Conservation (phyloP, 2,113 vertebrate genomes). For the Poeciliopsis prolifica region DNA sequence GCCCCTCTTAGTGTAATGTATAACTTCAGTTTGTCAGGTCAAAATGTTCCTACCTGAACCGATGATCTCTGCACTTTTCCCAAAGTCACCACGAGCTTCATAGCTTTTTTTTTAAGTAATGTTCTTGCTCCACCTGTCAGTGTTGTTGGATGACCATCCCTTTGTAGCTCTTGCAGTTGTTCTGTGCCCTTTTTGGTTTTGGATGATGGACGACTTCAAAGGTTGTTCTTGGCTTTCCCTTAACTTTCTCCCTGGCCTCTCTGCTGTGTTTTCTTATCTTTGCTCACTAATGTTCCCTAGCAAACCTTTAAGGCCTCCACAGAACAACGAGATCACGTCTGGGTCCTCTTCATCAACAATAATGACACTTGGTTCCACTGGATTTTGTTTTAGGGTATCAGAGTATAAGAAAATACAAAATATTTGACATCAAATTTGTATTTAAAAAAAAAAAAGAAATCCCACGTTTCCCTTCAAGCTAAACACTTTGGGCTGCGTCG, state of each 20-base stretch:
- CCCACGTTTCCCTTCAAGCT: slow-evolving; percentile 1
- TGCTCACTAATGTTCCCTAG: neutral
- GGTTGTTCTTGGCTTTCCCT: neutral
- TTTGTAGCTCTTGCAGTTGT: neutral
- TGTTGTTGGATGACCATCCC: neutral
- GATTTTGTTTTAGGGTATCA: neutral
- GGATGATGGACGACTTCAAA: neutral
- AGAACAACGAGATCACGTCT: too few species aligned
- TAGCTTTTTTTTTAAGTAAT: neutral
- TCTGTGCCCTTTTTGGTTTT: neutral
- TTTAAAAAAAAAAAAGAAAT: neutral
- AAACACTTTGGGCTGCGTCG: neutral
- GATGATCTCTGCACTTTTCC: neutral
- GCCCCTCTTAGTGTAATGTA: neutral
- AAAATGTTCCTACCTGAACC: neutral
- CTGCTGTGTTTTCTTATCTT: neutral
- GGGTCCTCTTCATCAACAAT: too few species aligned
- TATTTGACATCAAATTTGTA: neutral
- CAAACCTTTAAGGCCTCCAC: neutral
- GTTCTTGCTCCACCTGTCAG: neutral
- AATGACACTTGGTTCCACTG: neutral
- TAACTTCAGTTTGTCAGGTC: neutral
- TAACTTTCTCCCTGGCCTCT: too few species aligned
- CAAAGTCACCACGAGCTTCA: neutral
- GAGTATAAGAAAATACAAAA: neutral